These are phyloP conservation scores for honey bee (Apis mellifera) DNA, from an alignment of 1,140 invertebrate genomes.

Conservation along the genomic window Amel_HAv3.1 CM009935.2:4599001-4599500, in stretches of 20 bases:
- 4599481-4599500: constrained; percentile 35
- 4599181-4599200: background rate
- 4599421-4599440: constrained; percentile 13
- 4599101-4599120: background rate
- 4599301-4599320: constrained; percentile 13
- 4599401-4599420: background rate
- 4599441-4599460: background rate
- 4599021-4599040: background rate
- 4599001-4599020: background rate
- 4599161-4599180: background rate
- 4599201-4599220: background rate
- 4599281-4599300: constrained; percentile 2
- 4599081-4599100: background rate
- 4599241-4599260: background rate
- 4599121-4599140: background rate
- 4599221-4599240: background rate
- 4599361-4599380: constrained; percentile 16
- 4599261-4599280: constrained; percentile 26
- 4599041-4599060: background rate
- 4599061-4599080: background rate
- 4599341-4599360: constrained; percentile 48
- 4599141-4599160: background rate
- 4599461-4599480: background rate
- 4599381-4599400: constrained; percentile 18
- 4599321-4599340: constrained; percentile 10